Evolutionary conservation across 2,888 invertebrate genomes (phyloP).

Genomic region (Cephus pulcher): DNA sequence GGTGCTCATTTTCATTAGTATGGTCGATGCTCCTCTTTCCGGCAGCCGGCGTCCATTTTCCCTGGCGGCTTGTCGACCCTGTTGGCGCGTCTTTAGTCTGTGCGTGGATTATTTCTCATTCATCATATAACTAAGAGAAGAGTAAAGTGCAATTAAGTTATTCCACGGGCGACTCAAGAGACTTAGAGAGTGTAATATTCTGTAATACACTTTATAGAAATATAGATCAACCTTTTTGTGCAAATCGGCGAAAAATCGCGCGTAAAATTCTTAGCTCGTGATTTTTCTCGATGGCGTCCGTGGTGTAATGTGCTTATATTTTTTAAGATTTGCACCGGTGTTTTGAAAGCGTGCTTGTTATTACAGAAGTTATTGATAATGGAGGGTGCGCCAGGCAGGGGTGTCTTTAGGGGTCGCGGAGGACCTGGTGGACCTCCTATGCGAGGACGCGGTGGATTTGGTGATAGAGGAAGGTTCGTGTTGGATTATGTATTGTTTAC

Average conservation of each 20-base stretch:
- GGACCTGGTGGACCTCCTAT: conserved; percentile 54
- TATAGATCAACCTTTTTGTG: too few species aligned
- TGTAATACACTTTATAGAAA: too few species aligned
- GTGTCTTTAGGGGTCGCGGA: conserved; percentile 50
- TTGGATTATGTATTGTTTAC: background rate
- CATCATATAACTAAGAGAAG: conserved; percentile 22
- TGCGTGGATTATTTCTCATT: conserved; percentile 25
- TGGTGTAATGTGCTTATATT: background rate
- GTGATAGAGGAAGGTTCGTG: conserved; percentile 55
- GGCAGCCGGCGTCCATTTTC: conserved; percentile 62
- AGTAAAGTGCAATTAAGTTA: conserved; percentile 33
- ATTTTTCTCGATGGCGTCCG: background rate
- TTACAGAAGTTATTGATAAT: conserved; percentile 24
- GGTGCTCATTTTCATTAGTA: conserved; percentile 16
- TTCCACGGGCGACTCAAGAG: too few species aligned
- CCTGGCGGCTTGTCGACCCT: conserved; percentile 36
- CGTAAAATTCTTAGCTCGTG: background rate
- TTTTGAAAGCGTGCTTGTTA: background rate
- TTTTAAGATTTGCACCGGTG: background rate
- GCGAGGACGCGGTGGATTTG: conserved; percentile 59
- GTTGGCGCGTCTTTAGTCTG: conserved; percentile 43
- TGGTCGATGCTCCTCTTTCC: conserved; percentile 60
- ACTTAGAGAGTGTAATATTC: too few species aligned
- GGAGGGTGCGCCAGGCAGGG: conserved; percentile 44
- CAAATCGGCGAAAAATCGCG: background rate